Evolutionary conservation across 2,888 invertebrate species (phyloP), one percentile per base, ranked within the genome.

Genomic region (Helobdella robusta): DNA sequence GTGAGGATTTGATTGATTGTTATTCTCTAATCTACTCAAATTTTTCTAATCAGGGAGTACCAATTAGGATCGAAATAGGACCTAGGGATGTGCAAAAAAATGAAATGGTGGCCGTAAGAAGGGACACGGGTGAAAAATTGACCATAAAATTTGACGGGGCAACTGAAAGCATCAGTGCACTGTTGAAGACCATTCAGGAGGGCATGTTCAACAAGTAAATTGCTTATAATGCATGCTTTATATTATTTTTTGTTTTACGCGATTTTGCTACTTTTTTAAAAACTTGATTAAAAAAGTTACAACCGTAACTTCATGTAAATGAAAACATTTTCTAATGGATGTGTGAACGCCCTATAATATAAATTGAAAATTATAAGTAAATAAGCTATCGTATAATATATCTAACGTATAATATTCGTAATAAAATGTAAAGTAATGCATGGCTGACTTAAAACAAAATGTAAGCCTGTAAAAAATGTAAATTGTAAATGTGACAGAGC

Each of bases 1-100:
- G 20, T 11, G 20, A 8, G 6, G 20, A 11, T 15, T 20, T 20
- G 52, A 11, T 56, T 30, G 32, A 11, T 11, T 11, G n/a, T n/a
- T n/a, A n/a, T n/a, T n/a, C n/a, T n/a, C n/a, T n/a, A n/a, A n/a
- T n/a, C n/a, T n/a, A n/a, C n/a, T n/a, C n/a, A n/a, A n/a, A n/a
- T n/a, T n/a, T n/a, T n/a, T n/a, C 11, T 50, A 8, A 6, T 30
- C 66, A 89, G 85, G 94, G 94, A 68, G 94, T 97, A 0, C 95
- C 95, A 25, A 82, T 97, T 36, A 85, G 95, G 69, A 83, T 95
- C 56, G 95, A 98, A 81, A 79, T 97, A 4, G 98, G 98, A 6
- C 97, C 97, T 1, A 90, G 92, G 74, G 98, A 98, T 81, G 83
- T 98, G 76, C 86, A 89, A 59, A 85, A 87, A 66, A 84, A 86